Conservation (phyloP, 2,888 invertebrate genomes). For the Acleris literana region DNA sequence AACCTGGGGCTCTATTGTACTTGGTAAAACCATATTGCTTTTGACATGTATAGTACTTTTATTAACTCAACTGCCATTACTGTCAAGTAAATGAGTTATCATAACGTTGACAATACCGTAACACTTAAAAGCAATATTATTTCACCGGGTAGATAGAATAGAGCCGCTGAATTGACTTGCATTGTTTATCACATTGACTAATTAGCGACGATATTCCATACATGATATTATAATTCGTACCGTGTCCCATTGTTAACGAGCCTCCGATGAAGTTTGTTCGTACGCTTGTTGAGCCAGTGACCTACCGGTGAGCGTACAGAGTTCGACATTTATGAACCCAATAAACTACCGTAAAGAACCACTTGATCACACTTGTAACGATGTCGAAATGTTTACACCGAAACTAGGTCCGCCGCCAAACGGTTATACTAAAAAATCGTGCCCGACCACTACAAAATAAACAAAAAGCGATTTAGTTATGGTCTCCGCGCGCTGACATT, state of each 20-base stretch:
- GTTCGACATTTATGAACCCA: constrained; percentile 68
- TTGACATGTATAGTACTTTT: too few species aligned
- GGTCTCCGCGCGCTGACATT: constrained; percentile 62
- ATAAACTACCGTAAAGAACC: constrained; percentile 52
- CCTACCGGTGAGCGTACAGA: constrained; percentile 68
- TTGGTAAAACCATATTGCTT: neutral
- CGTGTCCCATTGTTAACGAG: constrained; percentile 75
- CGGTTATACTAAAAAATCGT: constrained; percentile 58
- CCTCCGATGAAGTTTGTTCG: constrained; percentile 67
- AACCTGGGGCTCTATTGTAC: neutral
- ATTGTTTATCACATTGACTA: too few species aligned
- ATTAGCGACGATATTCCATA: too few species aligned
- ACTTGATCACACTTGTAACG: constrained; percentile 54
- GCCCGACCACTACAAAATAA: constrained; percentile 55
- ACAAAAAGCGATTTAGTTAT: constrained; percentile 63
- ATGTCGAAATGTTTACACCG: constrained; percentile 37
- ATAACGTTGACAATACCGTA: too few species aligned
- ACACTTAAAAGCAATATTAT: too few species aligned
- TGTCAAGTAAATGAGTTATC: too few species aligned
- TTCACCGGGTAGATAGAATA: too few species aligned
- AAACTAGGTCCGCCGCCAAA: constrained; percentile 37
- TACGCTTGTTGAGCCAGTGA: constrained; percentile 73
- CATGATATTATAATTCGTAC: constrained; percentile 56
- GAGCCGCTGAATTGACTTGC: neutral
- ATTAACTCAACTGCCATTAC: too few species aligned